Base-by-base conservation (phyloP, 2,797 vertebrate species). In the Sparidentex hasta region DNA sequence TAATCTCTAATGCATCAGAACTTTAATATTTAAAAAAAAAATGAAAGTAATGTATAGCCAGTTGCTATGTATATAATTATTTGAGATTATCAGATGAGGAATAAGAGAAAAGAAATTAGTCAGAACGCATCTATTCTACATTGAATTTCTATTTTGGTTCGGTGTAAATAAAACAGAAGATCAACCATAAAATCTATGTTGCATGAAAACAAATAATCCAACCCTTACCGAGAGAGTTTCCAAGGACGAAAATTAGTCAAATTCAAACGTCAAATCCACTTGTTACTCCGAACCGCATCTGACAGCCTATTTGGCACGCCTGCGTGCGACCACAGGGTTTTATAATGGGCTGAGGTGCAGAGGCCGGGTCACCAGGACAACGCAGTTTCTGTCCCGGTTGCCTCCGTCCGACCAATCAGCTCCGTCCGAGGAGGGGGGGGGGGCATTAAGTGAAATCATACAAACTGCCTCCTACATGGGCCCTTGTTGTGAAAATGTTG, bases 321-420 rank as follows among this genome's bases (percentile, higher is more conserved):
- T 78, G 87, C 78, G 81, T 74, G 90, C 50, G 87, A 83, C 85
- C 47, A 82, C 89, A 14, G 88, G 87, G 71, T 95, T 97, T 97
- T 98, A 98, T 97, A 97, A 91, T 64, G 50, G 77, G 74, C 76
- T 76, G 80, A 69, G 77, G 84, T 80, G 65, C 87, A 76, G 92
- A 92, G 92, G 91, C 90, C 87, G 78, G 80, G 82, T 95, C 91
- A 93, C 90, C 93, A 68, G 94, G 94, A 96, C 96, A 95, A 96
- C 95, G 94, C 95, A 79, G 92, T 78, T 82, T 94, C 93, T 91
- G 92, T 85, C 93, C 92, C 69, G 72, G 84, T 93, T 90, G 93
- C 88, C 90, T 93, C 90, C 68, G 86, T 0, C 83, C 79, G 93
- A 91, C 97, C 97, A 97, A 97, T 97, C 90, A 94, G 95, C 85